Percentiles rank a stretch among this genome's conserved stretches.
Conservation (phyloP, 2,888 invertebrate species). For the Andrena minutula region DNA sequence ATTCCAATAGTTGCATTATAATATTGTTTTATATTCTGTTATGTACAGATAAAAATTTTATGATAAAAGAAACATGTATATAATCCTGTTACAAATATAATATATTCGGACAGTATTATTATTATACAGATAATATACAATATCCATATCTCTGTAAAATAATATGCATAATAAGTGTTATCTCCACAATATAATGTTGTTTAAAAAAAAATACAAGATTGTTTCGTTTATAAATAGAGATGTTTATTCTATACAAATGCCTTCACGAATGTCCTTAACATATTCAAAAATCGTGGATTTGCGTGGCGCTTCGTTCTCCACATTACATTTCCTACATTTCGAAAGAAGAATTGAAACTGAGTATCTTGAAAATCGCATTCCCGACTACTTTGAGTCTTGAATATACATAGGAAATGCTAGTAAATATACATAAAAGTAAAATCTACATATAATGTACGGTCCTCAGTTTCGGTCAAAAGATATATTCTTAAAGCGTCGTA, state of each 20-base stretch:
- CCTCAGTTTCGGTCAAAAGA: constrained; percentile 31
- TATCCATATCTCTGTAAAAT: constrained; percentile 10
- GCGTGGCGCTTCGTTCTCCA: background rate
- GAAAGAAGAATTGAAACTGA: constrained; percentile 6
- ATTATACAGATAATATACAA: constrained; percentile 32
- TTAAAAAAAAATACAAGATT: constrained; percentile 17
- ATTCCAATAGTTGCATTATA: constrained; percentile 39
- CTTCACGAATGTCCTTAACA: background rate
- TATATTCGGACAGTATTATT: constrained; percentile 43
- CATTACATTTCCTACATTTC: background rate
- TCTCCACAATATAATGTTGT: constrained; percentile 42
- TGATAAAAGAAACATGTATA: constrained; percentile 8
- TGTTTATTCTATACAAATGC: constrained; percentile 2
- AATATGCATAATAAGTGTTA: constrained; percentile 23
- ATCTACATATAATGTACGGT: constrained; percentile 15
- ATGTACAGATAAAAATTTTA: constrained; percentile 5
- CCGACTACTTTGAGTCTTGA: background rate
- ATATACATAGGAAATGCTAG: background rate
- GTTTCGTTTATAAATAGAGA: constrained; percentile 15
- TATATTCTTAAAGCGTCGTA: background rate
- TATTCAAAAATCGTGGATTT: background rate
- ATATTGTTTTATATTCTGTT: constrained; percentile 27
- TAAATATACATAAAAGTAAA: background rate
- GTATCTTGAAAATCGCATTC: constrained; percentile 18
- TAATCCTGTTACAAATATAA: constrained; percentile 16